phyloP scores from a whole-genome alignment of 1,140 invertebrate species.

The Saccostrea cuccullata region DNA sequence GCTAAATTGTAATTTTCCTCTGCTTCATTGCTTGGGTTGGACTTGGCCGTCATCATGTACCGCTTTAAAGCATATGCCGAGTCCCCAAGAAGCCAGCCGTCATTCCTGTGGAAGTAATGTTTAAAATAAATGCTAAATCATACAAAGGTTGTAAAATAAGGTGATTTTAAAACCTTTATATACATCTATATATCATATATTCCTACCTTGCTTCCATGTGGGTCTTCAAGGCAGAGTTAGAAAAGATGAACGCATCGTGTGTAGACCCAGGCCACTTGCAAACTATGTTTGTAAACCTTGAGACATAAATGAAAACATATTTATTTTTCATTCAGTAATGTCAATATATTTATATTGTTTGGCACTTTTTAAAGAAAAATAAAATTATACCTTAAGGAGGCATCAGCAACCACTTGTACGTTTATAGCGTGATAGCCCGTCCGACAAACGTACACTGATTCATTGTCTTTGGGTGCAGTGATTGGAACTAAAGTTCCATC shows the following conservation, averaged over 20 bases:
- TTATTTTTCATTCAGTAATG: background rate
- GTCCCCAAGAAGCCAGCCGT: background rate
- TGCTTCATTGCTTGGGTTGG: background rate
- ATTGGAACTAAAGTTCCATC: constrained; percentile 49
- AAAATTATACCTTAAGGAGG: background rate
- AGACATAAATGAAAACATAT: background rate
- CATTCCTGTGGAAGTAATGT: background rate
- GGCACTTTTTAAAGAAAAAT: background rate
- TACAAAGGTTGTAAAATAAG: background rate
- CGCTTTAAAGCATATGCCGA: background rate
- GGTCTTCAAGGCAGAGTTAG: constrained; percentile 9
- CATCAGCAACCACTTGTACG: constrained; percentile 45
- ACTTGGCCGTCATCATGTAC: constrained; percentile 22
- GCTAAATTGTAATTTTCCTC: constrained; percentile 37
- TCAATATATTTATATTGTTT: background rate
- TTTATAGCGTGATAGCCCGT: constrained; percentile 51
- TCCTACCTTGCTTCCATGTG: background rate
- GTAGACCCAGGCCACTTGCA: constrained; percentile 4
- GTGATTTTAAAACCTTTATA: too few species aligned
- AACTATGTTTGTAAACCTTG: constrained; percentile 36
- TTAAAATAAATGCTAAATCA: background rate
- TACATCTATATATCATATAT: too few species aligned
- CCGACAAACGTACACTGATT: constrained; percentile 41
- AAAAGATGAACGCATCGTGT: constrained; percentile 38
- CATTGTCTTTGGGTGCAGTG: constrained; percentile 25